A percentile compares a stretch with the other conserved stretches of the same genome.
phyloP scores from a whole-genome alignment of 2,113 vertebrate genomes.

The Spea bombifrons region DNA sequence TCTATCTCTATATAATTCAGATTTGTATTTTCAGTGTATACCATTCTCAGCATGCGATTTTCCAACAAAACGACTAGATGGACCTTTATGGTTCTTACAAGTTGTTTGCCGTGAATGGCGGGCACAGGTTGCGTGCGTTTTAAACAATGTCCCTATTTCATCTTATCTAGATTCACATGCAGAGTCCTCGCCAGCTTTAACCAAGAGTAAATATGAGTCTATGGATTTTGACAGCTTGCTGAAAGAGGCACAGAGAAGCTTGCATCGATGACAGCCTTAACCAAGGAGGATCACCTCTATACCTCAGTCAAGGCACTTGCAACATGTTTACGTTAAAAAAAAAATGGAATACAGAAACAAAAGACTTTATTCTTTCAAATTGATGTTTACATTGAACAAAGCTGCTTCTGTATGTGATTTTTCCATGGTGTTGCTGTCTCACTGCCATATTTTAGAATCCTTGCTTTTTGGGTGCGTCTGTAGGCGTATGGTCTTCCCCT shows the following conservation, averaged over 20 bases:
- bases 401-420: slow-evolving; percentile 92
- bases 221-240: slow-evolving; percentile 98
- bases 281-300: slow-evolving; percentile 81
- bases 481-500: slow-evolving; percentile 54
- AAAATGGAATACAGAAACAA: slow-evolving; percentile 62
- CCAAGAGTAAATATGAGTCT: slow-evolving; percentile 96
- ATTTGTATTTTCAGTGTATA: too few species aligned
- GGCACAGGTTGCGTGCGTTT: background rate
- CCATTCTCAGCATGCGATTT: too few species aligned
- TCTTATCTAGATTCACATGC: slow-evolving; percentile 62
- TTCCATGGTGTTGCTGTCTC: slow-evolving; percentile 76
- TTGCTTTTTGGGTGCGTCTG: slow-evolving; percentile 73
- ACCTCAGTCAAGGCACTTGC: slow-evolving; percentile 95
- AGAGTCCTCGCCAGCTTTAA: slow-evolving; percentile 77
- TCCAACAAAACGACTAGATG: too few species aligned
- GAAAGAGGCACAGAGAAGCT: slow-evolving; percentile 95
- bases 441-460: slow-evolving; percentile 70
- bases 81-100: too few species aligned
- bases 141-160: background rate
- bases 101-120: background rate
- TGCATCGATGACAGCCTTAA: slow-evolving; percentile 92
- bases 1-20: too few species aligned
- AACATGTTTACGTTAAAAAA: slow-evolving; percentile 97
- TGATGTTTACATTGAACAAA: slow-evolving; percentile 87
- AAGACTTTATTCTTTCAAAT: slow-evolving; percentile 76